These are phyloP conservation scores for Gastrophryne carolinensis DNA, from an alignment of 2,797 vertebrate genomes.

Conservation along the genomic window DNA sequence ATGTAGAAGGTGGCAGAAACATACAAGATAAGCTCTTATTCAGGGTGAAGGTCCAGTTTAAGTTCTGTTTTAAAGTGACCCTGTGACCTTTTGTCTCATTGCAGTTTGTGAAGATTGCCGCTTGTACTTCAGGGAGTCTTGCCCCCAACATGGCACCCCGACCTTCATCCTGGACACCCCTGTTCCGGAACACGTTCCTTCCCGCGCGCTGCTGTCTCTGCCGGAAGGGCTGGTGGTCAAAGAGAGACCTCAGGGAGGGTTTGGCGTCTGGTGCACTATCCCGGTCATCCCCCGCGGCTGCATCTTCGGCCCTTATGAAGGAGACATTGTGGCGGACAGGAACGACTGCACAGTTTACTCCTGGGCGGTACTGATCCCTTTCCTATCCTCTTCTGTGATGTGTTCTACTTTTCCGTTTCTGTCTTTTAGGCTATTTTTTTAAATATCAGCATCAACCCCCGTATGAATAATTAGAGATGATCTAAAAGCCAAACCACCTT, in stretches of 20 bases:
- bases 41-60: too few species aligned
- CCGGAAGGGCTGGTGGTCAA: conserved; percentile 68
- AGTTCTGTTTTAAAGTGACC: too few species aligned
- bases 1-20: too few species aligned
- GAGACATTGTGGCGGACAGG: conserved; percentile 62
- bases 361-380: conserved; percentile 65
- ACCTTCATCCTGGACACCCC: conserved; percentile 55
- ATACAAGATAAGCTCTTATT: too few species aligned
- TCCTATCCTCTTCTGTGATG: not conserved
- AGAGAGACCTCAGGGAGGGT: conserved; percentile 51
- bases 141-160: conserved; percentile 55
- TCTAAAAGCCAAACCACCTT: too few species aligned
- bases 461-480: too few species aligned
- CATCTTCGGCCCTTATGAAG: conserved; percentile 67
- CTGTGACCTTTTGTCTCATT: not conserved
- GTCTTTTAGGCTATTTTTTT: too few species aligned
- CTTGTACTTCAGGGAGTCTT: conserved; percentile 57
- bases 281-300: conserved; percentile 61
- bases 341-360: conserved; percentile 62
- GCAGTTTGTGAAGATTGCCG: conserved; percentile 59
- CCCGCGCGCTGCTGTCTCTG: conserved; percentile 65
- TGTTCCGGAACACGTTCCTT: conserved; percentile 60
- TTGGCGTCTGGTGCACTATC: conserved; percentile 64
- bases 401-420: not conserved
- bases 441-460: too few species aligned